Evolutionary conservation across 2,888 invertebrate genomes (phyloP).

Genomic region (Zygaena filipendulae): DNA sequence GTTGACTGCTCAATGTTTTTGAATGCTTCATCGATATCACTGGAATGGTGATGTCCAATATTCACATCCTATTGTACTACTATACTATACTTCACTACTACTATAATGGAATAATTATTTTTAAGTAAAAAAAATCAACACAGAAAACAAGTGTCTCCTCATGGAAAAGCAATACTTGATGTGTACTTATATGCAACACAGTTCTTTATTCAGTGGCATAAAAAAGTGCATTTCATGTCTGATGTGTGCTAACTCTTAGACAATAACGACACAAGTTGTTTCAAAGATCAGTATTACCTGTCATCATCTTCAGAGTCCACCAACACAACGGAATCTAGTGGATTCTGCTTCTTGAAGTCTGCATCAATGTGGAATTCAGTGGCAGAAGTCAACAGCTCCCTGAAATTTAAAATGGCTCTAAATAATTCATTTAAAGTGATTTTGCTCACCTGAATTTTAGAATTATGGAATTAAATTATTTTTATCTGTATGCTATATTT

Average conservation of each 20-base stretch:
- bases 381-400: slow-evolving; percentile 28
- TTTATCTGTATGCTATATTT: neutral
- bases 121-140: neutral
- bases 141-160: neutral
- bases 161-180: neutral
- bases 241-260: too few relatives aligned
- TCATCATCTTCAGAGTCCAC: slow-evolving; percentile 28
- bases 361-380: slow-evolving; percentile 42
- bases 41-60: slow-evolving; percentile 16
- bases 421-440: too few relatives aligned
- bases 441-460: neutral
- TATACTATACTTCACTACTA: neutral
- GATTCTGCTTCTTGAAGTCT: slow-evolving; percentile 35
- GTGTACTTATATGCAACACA: too few relatives aligned
- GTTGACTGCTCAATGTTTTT: slow-evolving; percentile 32
- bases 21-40: slow-evolving; percentile 36
- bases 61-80: neutral
- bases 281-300: too few relatives aligned
- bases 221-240: too few relatives aligned
- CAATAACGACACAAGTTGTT: too few relatives aligned
- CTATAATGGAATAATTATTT: neutral
- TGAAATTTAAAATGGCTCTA: slow-evolving; percentile 20
- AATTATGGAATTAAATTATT: too few relatives aligned
- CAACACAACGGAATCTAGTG: slow-evolving; percentile 19
- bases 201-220: too few relatives aligned